Base-by-base conservation (phyloP, 2,888 invertebrate species). In the Pyrochroa serraticornis region DNA sequence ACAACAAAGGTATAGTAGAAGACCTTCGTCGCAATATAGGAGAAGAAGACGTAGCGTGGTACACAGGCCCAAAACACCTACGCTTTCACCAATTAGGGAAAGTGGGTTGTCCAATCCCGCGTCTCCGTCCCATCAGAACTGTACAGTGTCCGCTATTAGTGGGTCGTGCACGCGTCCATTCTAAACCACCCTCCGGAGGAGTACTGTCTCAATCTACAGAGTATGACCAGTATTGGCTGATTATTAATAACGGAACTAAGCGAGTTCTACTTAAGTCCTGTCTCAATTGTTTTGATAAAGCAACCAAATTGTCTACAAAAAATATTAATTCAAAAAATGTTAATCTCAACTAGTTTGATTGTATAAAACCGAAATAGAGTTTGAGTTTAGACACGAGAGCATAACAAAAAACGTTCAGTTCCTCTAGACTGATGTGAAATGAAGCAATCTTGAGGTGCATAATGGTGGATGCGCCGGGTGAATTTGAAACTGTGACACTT, bases 71-170 rank as follows among this genome's bases (percentile, higher is more conserved):
- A 80, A 79, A 64, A 79, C 84, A 31, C 84, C 85, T 33, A 83
- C 84, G 33, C 76, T 89, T 54, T 88, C 88, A 50, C 89, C 89
- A 31, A 89, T 89, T 50, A 84, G 87, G 57, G 89, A 89, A 70
- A 87, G 88, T 41, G 89, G 89, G 31, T 79, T 87, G 10, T 88
- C 88, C 42, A 89, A 89, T 79, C 87, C 87, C 1, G 85, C 86
- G 9, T 87, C 87, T 53, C 87, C 88, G 71, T 79, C 79, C 71
- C 73, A 67, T 72, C 80, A 71, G 75, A 75, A 69, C 61, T 78
- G 77, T 65, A 59, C 77, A 69, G 63, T 78, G 72, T 65, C 72
- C 35, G 70, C 72, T 35, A 64, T 79, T 71, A 62, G 77, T 75
- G 59, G 71, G 66, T 56, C 76, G 62, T 75, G 74, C 66, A 71